These are phyloP conservation scores for Gnatocerus cornutus DNA, from an alignment of 2,888 invertebrate species.

Conservation along the genomic window DNA sequence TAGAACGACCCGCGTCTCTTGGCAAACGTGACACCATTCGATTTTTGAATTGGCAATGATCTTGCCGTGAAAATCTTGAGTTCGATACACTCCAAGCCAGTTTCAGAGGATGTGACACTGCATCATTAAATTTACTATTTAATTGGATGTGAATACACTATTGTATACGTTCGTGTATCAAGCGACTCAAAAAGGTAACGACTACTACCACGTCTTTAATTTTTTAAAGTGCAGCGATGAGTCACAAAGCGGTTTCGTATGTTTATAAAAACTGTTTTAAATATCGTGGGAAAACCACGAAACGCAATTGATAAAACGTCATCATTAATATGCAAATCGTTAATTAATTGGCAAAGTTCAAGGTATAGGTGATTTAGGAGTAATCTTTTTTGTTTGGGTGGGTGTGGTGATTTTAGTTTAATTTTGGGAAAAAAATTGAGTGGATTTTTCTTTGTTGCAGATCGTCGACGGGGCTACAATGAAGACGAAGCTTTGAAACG, in stretches of 20 bases:
- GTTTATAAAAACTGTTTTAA: constrained; percentile 22
- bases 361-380: neutral
- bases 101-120: constrained; percentile 35
- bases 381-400: too few species aligned
- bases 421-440: neutral
- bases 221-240: constrained; percentile 46
- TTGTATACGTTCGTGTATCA: constrained; percentile 37
- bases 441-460: constrained; percentile 37
- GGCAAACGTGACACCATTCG: constrained; percentile 24
- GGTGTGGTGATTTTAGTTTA: neutral
- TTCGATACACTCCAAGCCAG: constrained; percentile 23
- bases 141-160: constrained; percentile 48
- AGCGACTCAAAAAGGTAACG: constrained; percentile 49
- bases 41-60: constrained; percentile 22
- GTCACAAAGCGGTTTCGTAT: constrained; percentile 42
- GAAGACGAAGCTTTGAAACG: constrained; percentile 38
- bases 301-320: neutral
- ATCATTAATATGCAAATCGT: constrained; percentile 35
- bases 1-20: constrained; percentile 31
- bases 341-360: constrained; percentile 37
- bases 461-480: constrained; percentile 26
- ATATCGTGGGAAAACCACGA: constrained; percentile 46
- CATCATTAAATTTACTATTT: constrained; percentile 44
- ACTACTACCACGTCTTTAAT: constrained; percentile 47
- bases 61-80: neutral